phyloP scores from a whole-genome alignment of 2,113 vertebrate species.

The Python bivittatus region DNA sequence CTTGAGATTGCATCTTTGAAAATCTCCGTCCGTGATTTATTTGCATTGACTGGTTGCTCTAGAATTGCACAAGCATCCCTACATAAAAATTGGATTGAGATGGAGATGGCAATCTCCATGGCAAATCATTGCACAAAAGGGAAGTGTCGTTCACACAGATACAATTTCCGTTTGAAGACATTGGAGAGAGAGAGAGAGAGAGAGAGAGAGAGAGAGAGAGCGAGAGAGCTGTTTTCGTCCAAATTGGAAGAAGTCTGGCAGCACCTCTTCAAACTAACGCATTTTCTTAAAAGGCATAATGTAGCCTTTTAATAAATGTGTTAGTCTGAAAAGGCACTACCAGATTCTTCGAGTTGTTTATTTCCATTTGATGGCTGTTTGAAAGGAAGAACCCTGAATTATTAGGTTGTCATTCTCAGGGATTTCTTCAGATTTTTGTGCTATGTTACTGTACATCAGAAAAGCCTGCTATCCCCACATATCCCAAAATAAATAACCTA shows the following conservation, averaged over 20 bases:
- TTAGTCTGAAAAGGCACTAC: not conserved
- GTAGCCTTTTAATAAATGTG: not conserved
- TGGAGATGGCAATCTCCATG: not conserved
- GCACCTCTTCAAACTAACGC: not conserved
- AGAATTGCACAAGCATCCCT: not conserved
- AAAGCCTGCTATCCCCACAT: not conserved
- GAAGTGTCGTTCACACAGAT: not conserved
- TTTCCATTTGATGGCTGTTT: not conserved
- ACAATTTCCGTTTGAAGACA: not conserved
- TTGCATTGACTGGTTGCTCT: not conserved
- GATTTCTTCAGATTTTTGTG: not conserved
- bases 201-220: too few relatives aligned
- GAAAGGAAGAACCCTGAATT: not conserved
- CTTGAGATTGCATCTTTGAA: not conserved
- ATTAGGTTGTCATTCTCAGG: not conserved
- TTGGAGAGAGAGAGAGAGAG: not conserved
- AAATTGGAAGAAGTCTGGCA: not conserved
- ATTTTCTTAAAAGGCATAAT: not conserved
- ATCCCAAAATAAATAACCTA: not conserved
- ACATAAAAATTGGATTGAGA: not conserved
- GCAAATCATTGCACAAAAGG: not conserved
- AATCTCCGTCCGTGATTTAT: not conserved
- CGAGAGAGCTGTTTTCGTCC: not conserved
- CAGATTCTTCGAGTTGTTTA: not conserved
- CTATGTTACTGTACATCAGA: not conserved